These are phyloP conservation scores for Eurytoma californica DNA, from an alignment of 2,888 invertebrate species.

Conservation along the genomic window DNA sequence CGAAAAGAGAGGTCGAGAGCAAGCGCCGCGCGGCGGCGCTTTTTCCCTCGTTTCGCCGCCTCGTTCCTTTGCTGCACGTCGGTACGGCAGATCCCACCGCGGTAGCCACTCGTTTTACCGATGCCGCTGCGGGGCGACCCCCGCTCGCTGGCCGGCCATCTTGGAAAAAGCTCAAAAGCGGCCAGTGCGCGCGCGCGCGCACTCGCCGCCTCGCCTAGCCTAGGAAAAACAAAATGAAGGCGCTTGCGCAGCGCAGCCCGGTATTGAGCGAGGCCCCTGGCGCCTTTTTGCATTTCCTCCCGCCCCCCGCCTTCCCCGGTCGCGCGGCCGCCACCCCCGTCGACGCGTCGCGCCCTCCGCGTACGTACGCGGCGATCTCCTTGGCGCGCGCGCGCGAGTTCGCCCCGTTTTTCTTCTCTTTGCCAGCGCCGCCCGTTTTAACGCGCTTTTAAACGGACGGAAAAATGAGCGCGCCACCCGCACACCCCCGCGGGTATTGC, in stretches of 20 bases:
- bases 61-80: slow-evolving; percentile 58
- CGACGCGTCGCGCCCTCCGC: slow-evolving; percentile 13
- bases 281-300: slow-evolving; percentile 72
- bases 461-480: slow-evolving; percentile 63
- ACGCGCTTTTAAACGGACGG: slow-evolving; percentile 64
- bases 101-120: slow-evolving; percentile 33
- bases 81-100: slow-evolving; percentile 63
- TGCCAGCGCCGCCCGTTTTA: slow-evolving; percentile 62
- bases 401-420: slow-evolving; percentile 53
- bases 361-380: slow-evolving; percentile 14
- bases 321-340: slow-evolving; percentile 54
- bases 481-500: slow-evolving; percentile 12
- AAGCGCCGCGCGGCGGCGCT: slow-evolving; percentile 46
- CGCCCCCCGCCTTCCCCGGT: slow-evolving; percentile 60
- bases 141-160: slow-evolving; percentile 44
- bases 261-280: slow-evolving; percentile 74
- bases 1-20: not conserved
- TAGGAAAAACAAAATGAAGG: slow-evolving; percentile 75
- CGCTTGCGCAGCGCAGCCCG: slow-evolving; percentile 73
- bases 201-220: slow-evolving; percentile 25
- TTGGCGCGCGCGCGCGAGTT: not conserved
- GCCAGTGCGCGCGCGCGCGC: slow-evolving; percentile 25
- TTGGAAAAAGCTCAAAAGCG: slow-evolving; percentile 52
- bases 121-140: slow-evolving; percentile 20
- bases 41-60: not conserved